phyloP scores from a whole-genome alignment of 2,113 vertebrate species.

The Tautogolabrus adspersus region DNA sequence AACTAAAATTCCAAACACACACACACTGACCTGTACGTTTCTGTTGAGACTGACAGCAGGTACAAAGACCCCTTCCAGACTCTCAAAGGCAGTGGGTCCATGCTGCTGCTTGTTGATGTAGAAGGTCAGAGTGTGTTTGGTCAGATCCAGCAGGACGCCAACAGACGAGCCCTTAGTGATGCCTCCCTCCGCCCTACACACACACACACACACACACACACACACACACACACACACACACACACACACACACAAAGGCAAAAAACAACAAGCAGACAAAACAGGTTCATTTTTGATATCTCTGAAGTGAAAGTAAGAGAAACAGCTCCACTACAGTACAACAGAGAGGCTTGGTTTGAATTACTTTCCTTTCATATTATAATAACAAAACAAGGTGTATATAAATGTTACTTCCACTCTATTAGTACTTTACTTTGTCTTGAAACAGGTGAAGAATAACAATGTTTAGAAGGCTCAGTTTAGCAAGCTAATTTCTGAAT shows the following conservation, averaged over 20 bases:
- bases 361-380: no score
- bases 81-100: conserved; percentile 94
- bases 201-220: conserved; percentile 23
- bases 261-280: no score
- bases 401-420: no score
- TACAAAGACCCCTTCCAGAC: conserved; percentile 95
- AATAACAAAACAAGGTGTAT: no score
- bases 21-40: conserved; percentile 91
- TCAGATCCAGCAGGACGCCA: conserved; percentile 94
- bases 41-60: conserved; percentile 97
- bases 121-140: conserved; percentile 93
- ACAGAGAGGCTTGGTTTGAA: no score
- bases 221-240: neutral
- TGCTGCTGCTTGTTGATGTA: conserved; percentile 97
- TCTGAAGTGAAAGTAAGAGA: no score
- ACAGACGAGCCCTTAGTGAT: conserved; percentile 92
- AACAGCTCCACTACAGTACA: no score
- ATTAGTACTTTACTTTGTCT: no score
- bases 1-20: no score
- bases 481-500: no score
- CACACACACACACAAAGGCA: conserved; percentile 24
- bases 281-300: neutral
- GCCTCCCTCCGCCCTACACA: conserved; percentile 92
- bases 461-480: no score
- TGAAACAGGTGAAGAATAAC: no score